Conservation (phyloP, 2,888 invertebrate genomes). For the Ophion ellenae region DNA sequence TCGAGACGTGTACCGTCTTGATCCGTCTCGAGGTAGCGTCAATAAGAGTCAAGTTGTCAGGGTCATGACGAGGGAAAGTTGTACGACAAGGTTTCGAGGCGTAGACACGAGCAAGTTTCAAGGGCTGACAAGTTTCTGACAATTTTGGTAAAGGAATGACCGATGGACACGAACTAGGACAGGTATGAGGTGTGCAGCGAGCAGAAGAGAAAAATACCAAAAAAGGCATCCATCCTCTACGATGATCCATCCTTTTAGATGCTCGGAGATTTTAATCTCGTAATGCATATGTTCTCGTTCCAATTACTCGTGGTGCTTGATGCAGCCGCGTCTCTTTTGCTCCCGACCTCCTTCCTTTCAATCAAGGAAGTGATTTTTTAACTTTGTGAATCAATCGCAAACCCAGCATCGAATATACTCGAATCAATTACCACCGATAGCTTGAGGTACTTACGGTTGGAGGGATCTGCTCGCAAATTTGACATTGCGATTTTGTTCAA, state of each 20-base stretch:
- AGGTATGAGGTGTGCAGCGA: background rate
- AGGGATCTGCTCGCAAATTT: conserved; percentile 21
- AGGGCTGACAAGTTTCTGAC: conserved; percentile 50
- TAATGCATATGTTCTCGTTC: conserved; percentile 27
- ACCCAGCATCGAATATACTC: conserved; percentile 63
- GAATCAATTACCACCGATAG: background rate
- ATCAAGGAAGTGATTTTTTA: conserved; percentile 27
- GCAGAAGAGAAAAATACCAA: background rate
- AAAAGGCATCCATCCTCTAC: conserved; percentile 3
- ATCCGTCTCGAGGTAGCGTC: background rate
- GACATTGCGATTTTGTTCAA: conserved; percentile 15
- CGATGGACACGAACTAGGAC: conserved; percentile 13
- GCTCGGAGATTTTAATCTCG: conserved; percentile 34
- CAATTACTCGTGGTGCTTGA: background rate
- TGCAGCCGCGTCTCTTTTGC: background rate
- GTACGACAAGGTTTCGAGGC: background rate
- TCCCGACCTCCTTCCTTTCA: conserved; percentile 3
- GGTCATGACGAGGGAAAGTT: conserved; percentile 16
- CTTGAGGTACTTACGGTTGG: conserved; percentile 51
- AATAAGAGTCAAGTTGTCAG: conserved; percentile 1
- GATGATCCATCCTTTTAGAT: background rate
- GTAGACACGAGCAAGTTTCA: conserved; percentile 24
- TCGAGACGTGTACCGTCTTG: background rate
- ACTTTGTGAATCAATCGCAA: conserved; percentile 35
- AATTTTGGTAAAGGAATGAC: conserved; percentile 40